A percentile compares a stretch with the other conserved stretches of the same genome.
phyloP scores from a whole-genome alignment of 2,888 invertebrate species.

The Hypsopygia costalis region DNA sequence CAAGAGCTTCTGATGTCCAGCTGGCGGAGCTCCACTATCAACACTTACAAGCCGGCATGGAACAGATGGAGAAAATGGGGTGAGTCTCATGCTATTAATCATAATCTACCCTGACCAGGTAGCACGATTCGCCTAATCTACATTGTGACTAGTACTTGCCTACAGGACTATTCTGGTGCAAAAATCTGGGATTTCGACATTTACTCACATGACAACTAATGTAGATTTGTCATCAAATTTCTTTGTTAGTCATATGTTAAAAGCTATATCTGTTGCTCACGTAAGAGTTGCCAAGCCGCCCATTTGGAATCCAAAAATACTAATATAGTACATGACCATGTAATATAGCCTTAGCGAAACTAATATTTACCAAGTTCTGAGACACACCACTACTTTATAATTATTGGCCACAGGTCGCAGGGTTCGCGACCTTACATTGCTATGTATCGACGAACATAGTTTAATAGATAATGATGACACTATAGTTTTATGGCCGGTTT shows the following conservation, averaged over 20 bases:
- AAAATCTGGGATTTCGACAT: conserved; percentile 19
- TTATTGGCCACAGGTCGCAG: too few species aligned
- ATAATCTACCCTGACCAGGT: conserved; percentile 4
- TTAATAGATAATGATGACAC: too few species aligned
- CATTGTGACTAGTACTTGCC: conserved; percentile 12
- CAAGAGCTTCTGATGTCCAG: background rate
- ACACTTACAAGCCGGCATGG: background rate
- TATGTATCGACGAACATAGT: too few species aligned
- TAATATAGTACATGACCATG: too few species aligned
- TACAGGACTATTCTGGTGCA: conserved; percentile 22
- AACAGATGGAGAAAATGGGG: background rate
- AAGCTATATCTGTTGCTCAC: conserved; percentile 15
- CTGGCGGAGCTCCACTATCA: background rate
- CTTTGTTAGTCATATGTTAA: conserved; percentile 5
- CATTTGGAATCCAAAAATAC: background rate
- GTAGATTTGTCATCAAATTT: conserved; percentile 14
- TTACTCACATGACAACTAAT: conserved; percentile 15
- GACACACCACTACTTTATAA: background rate
- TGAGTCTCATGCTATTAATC: background rate
- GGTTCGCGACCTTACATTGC: too few species aligned
- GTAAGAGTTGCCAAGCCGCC: conserved; percentile 5
- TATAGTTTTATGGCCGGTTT: too few species aligned
- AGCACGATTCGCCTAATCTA: conserved; percentile 16
- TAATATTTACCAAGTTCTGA: background rate
- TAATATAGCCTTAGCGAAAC: background rate